A percentile compares a stretch with the other conserved stretches of the same genome.
Conservation (phyloP, 2,113 vertebrate genomes). For the Scartelaos histophorus region DNA sequence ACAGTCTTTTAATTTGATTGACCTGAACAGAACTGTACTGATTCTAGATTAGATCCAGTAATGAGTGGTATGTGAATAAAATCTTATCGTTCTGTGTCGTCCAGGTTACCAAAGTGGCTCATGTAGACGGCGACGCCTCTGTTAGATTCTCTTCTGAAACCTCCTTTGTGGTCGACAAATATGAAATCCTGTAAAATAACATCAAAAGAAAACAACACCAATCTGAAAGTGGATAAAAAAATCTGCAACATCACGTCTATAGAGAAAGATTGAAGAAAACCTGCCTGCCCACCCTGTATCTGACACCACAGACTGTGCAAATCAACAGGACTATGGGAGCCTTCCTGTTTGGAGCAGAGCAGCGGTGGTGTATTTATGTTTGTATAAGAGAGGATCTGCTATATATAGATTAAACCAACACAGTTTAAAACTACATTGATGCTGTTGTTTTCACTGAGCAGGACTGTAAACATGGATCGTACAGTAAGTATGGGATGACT, state of each 20-base stretch:
- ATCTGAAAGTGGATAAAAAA: constrained; percentile 36
- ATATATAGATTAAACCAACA: constrained; percentile 67
- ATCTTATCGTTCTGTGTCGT: neutral
- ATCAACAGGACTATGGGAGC: constrained; percentile 54
- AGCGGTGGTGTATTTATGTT: constrained; percentile 81
- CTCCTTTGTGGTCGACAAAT: constrained; percentile 95
- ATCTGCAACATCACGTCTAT: constrained; percentile 55
- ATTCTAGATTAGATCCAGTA: neutral
- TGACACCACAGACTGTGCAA: constrained; percentile 66
- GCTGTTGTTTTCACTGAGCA: constrained; percentile 44
- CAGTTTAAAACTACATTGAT: constrained; percentile 37
- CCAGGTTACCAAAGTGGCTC: constrained; percentile 94
- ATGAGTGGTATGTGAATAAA: neutral
- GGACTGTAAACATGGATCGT: constrained; percentile 42
- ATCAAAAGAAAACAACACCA: constrained; percentile 19
- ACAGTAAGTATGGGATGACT: constrained; percentile 56
- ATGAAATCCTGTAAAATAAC: constrained; percentile 91
- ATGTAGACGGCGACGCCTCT: constrained; percentile 87
- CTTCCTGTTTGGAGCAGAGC: constrained; percentile 51
- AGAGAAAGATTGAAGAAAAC: constrained; percentile 64
- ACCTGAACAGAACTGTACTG: too few species aligned
- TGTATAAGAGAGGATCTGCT: constrained; percentile 74
- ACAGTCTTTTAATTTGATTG: too few species aligned
- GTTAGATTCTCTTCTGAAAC: constrained; percentile 93
- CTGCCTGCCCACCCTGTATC: constrained; percentile 68